Base-by-base conservation (phyloP, 2,113 vertebrate genomes). In the Lagopus muta region DNA sequence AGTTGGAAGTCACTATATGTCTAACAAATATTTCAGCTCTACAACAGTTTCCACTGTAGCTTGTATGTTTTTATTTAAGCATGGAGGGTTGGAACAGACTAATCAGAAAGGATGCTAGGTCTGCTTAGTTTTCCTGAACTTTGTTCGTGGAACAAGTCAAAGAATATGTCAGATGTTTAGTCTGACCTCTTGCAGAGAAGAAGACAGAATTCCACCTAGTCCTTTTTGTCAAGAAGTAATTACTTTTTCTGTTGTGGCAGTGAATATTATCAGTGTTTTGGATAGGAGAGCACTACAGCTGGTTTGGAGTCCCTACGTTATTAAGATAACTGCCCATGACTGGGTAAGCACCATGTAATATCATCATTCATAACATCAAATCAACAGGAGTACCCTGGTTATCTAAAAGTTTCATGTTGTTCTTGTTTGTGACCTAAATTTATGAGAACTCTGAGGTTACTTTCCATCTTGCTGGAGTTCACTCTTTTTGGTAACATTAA, bases 351-450 rank as follows among this genome's bases (percentile, higher is more conserved):
- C 27, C 5, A 15, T 47, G 66, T 83, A 89, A 73, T 58, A 70
- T 58, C 54, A 3, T 75, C 18, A 60, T 50, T 84, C 43, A 28
- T 86, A 91, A 66, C 38, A 58, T 70, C 78, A 94, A 79, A 70
- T 19, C 36, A 80, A 66, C n/a, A 80, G 13, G 28, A 86, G 77
- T 75, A 57, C n/a, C 65, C 62, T 34, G 12, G 24, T 70, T 92
- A 82, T 92, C 75, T 85, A 8, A 54, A 78, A 82, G 30, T 80
- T 85, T 65, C 5, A 1, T 70, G 34, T 57, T 94, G 47, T 48
- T 95, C 55, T 92, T 86, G 15, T 70, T 80, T 71, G 43, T 88
- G 79, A 95, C 67, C 82, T 88, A 88, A 86, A 88, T 92, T 94
- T 77, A 66, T 36, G 54, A 82, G 55, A 70, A 58, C 34, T 79